Percentiles rank a stretch among this genome's conserved stretches.
These are phyloP conservation scores for Belonocnema kinseyi DNA, from an alignment of 1,140 invertebrate species.

Conservation along the genomic window DNA sequence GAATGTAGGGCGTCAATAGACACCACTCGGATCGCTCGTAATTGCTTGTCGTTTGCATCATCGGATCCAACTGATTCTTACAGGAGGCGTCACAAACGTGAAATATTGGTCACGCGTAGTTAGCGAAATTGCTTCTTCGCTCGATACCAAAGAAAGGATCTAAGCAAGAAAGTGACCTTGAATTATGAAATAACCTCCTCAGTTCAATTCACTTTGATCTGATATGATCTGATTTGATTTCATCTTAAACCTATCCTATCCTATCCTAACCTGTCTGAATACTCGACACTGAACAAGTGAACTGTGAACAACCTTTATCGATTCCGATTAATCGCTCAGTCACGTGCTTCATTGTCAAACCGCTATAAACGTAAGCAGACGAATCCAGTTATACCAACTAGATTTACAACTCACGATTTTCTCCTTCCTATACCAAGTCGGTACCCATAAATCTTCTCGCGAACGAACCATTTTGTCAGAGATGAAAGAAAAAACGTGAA, in stretches of 20 bases:
- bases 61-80: background rate
- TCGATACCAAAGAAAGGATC: background rate
- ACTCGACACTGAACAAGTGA: background rate
- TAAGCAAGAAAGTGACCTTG: slow-evolving; percentile 30
- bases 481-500: background rate
- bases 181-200: slow-evolving; percentile 34
- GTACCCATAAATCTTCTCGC: slow-evolving; percentile 1
- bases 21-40: background rate
- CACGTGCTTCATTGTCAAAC: slow-evolving; percentile 21
- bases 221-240: slow-evolving; percentile 5
- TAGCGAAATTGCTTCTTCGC: background rate
- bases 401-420: slow-evolving; percentile 29
- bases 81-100: background rate
- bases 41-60: background rate
- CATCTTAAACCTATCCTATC: background rate
- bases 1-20: background rate
- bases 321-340: slow-evolving; percentile 22
- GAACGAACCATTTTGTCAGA: background rate
- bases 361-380: slow-evolving; percentile 29
- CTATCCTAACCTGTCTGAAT: background rate
- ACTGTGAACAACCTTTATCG: slow-evolving; percentile 20
- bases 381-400: slow-evolving; percentile 27
- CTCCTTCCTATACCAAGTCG: background rate
- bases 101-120: slow-evolving; percentile 30
- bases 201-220: background rate